phyloP scores from a whole-genome alignment of 2,797 vertebrate species.

The Ctenochaetus hawaiiensis region DNA sequence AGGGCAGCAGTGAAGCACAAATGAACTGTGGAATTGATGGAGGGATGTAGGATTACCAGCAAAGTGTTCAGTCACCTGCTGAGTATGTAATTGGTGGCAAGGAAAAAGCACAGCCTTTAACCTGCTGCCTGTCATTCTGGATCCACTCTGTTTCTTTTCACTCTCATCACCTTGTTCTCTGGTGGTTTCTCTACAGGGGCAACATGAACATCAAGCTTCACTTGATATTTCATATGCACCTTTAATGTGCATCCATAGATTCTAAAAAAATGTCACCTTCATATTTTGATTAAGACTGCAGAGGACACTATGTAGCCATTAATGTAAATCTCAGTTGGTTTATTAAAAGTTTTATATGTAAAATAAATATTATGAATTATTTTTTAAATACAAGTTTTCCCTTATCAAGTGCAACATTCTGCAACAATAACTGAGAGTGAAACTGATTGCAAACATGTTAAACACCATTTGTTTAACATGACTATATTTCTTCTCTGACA shows the following conservation, averaged over 20 bases:
- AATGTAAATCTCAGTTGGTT: too few species aligned
- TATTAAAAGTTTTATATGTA: too few species aligned
- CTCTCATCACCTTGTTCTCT: conserved; percentile 18
- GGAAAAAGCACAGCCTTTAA: conserved; percentile 29
- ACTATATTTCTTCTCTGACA: not conserved
- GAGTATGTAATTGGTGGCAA: conserved; percentile 60
- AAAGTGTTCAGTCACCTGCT: conserved; percentile 61
- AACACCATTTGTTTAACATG: not conserved
- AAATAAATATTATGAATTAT: not conserved
- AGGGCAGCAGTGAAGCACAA: conserved; percentile 19
- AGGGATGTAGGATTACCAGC: conserved; percentile 57
- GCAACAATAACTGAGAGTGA: too few species aligned
- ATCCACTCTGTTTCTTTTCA: conserved; percentile 21
- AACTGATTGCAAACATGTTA: too few species aligned
- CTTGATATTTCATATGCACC: conserved; percentile 8
- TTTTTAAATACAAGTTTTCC: not conserved
- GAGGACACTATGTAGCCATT: not conserved
- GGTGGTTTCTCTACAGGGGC: conserved; percentile 15
- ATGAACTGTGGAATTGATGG: conserved; percentile 26
- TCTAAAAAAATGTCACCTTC: too few species aligned
- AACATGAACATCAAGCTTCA: conserved; percentile 24
- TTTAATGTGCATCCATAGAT: not conserved
- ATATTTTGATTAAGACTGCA: conserved; percentile 4
- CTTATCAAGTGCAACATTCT: not conserved
- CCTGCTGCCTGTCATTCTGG: conserved; percentile 35